These are phyloP conservation scores for Ceramica pisi DNA, from an alignment of 2,888 invertebrate species.

Conservation along the genomic window DNA sequence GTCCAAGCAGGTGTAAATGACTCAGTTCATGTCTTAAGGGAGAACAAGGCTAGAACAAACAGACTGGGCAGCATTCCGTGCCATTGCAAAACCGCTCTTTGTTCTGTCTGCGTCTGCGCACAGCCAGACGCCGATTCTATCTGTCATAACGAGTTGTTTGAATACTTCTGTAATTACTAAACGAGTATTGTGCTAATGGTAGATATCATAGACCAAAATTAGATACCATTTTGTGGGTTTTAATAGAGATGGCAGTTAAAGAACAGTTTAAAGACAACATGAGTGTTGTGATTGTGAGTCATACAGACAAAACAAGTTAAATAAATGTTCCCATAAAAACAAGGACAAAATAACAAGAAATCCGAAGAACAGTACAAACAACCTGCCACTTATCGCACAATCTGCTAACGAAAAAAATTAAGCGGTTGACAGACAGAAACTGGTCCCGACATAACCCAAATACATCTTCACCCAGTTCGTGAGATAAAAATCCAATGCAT, in stretches of 20 bases:
- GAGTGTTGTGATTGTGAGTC: conserved; percentile 7
- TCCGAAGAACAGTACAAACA: conserved; percentile 39
- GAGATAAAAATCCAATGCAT: conserved; percentile 65
- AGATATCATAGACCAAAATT: conserved; percentile 14
- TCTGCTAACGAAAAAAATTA: conserved; percentile 64
- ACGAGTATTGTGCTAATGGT: conserved; percentile 14
- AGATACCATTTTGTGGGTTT: not conserved
- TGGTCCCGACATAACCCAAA: conserved; percentile 69
- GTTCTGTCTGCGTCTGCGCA: conserved; percentile 49
- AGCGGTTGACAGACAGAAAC: conserved; percentile 65
- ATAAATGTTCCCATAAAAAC: conserved; percentile 3
- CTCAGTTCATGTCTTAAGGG: conserved; percentile 60
- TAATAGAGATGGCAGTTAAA: not conserved
- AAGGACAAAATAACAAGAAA: conserved; percentile 17
- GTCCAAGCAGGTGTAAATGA: conserved; percentile 58
- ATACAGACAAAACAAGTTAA: conserved; percentile 5
- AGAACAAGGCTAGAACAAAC: conserved; percentile 61
- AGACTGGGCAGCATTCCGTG: conserved; percentile 67
- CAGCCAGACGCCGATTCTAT: conserved; percentile 58
- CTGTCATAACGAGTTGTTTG: conserved; percentile 54
- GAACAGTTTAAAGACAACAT: not conserved
- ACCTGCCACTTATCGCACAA: conserved; percentile 57
- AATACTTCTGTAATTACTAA: conserved; percentile 65
- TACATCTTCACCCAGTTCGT: conserved; percentile 67
- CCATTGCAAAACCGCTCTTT: conserved; percentile 63